These are phyloP conservation scores for Cabera pusaria DNA, from an alignment of 2,888 invertebrate species.

Conservation along the genomic window DNA sequence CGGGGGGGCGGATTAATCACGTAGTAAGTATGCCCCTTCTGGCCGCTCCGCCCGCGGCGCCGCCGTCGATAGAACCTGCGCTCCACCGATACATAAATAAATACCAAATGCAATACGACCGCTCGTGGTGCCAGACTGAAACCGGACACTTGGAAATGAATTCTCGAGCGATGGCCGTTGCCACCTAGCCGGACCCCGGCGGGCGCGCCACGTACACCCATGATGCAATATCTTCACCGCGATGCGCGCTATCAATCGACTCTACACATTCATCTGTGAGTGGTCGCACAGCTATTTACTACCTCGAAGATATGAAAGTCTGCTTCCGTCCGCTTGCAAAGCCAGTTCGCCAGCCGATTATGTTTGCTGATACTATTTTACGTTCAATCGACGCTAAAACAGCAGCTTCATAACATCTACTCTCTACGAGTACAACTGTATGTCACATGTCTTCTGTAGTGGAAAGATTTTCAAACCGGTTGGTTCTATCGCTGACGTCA, in stretches of 20 bases:
- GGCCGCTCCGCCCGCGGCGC: slow-evolving; percentile 50
- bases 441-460: slow-evolving; percentile 53
- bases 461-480: slow-evolving; percentile 59
- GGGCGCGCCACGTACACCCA: slow-evolving; percentile 41
- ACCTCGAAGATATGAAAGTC: slow-evolving; percentile 37
- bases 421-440: slow-evolving; percentile 54
- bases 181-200: slow-evolving; percentile 57
- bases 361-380: slow-evolving; percentile 23
- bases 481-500: slow-evolving; percentile 52
- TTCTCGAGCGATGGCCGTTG: slow-evolving; percentile 65
- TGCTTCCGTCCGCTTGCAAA: slow-evolving; percentile 40
- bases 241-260: slow-evolving; percentile 54
- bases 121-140: slow-evolving; percentile 78
- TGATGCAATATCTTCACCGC: slow-evolving; percentile 54
- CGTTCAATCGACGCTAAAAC: slow-evolving; percentile 38
- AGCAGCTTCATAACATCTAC: slow-evolving; percentile 42
- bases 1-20: slow-evolving; percentile 77
- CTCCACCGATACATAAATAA: slow-evolving; percentile 78
- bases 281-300: slow-evolving; percentile 25
- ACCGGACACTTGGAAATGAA: slow-evolving; percentile 80
- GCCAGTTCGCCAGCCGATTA: slow-evolving; percentile 22
- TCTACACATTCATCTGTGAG: slow-evolving; percentile 31
- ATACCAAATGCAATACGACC: slow-evolving; percentile 74
- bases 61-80: slow-evolving; percentile 67
- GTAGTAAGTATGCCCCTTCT: slow-evolving; percentile 80